Base-by-base conservation (phyloP, 1,140 invertebrate genomes). In the Trypoxylus dichotomus region DNA sequence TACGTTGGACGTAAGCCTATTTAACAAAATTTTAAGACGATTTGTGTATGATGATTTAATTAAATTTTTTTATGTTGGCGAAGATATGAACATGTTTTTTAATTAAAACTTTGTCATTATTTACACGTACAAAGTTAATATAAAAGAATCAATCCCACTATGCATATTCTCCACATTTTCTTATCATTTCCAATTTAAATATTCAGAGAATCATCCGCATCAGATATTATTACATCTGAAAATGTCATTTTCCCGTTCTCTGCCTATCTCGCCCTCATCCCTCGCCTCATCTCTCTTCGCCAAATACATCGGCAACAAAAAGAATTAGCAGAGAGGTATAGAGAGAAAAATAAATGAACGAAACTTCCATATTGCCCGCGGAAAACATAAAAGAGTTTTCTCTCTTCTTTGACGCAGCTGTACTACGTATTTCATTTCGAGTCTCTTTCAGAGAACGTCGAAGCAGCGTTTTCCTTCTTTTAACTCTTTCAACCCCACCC, bases 401-500 rank as follows among this genome's bases (percentile, higher is more conserved):
- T 68, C 60, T 24, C 60, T 68, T 68, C 60, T 68, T 68, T 68
- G 60, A 68, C 60, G 25, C 24, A 24, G 24, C 60, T 68, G 60
- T 68, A 68, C 60, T 29, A 68, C 60, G 60, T 68, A 68, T 68
- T 68, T 68, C 60, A 68, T 68, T 68, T 68, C 24, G 60, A 68
- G 60, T 68, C 60, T 68, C 60, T 68, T 68, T 68, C 60, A 68
- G 60, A 15, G 60, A 68, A 68, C 15, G 60, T 68, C 60, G 60
- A 68, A 68, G 60, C 60, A 68, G 25, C 77, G 74, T 47, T 74
- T 72, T 78, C 77, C 74, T 76, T 78, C 42, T 54, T 78, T 78
- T 76, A 78, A 78, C 77, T 78, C 77, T 78, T 78, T 78, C 77
- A 72, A 72, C 77, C 77, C 77, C 74, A 72, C 77, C 60, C 60